Evolutionary conservation across 92 coral and sea anemone species (phyloP), one percentile per base, ranked within the genome.

Genomic region (Paragorgia papillata): DNA sequence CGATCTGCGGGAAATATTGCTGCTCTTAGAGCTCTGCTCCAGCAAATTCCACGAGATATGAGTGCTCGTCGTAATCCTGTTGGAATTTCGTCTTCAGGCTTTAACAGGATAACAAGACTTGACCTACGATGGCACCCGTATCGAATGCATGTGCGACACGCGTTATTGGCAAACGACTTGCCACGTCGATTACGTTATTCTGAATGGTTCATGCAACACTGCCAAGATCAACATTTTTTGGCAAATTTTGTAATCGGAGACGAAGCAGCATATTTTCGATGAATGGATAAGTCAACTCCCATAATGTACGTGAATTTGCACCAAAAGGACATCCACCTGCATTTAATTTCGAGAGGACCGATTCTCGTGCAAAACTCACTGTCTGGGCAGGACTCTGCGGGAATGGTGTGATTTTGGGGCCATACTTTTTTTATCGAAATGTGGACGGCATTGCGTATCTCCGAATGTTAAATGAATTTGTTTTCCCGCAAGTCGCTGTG

Each of bases 381-480:
- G 44, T 62, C 69, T 62, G 69, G 69, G 46, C 69, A 62, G 62
- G 43, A 29, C 46, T 62, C 21, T 62, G 69, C 69, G 46, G 69
- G 20, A 62, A 62, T 28, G 46, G 69, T 28, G 41, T 62, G 21
- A 22, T 62, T 62, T 33, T 62, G 69, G 67, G 67, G 41, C 39
- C 34, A 37, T 27, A 27, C 37, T 27, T 25, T 12, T 61, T 61
- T 22, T n/a, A 27, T 27, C 1, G 21, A 12, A 61, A 27, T 61
- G 39, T 61, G 12, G 15, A 27, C 41, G 67, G 67, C 32, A 37
- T 37, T 37, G 43, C 43, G 43, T 37, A 64, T 62, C 69, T 62
- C 43, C 69, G 19, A 62, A 28, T 62, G n/a, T 32, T 62, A 24
- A 62, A 31, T 62, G 69, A 61, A 31, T 61, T 2, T 27, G 67